A percentile compares a stretch with the other conserved stretches of the same genome.
Conservation (phyloP, 2,888 invertebrate genomes). For the Oligia fasciuncula region DNA sequence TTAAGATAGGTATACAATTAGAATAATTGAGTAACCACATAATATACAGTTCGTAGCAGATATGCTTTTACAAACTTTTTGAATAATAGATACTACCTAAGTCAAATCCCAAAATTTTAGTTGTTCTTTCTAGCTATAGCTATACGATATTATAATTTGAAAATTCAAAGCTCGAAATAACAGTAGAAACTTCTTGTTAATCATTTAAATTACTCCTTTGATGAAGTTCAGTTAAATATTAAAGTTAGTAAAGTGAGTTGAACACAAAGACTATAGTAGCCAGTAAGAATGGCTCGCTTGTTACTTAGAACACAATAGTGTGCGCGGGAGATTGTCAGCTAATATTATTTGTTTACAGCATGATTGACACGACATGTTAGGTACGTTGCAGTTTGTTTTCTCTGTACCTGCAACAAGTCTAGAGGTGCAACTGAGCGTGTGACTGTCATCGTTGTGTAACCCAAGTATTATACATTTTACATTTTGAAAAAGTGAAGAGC, state of each 20-base stretch:
- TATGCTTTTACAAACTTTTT: background rate
- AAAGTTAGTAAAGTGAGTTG: constrained; percentile 15
- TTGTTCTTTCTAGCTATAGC: background rate
- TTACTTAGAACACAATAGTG: background rate
- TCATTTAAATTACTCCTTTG: constrained; percentile 19
- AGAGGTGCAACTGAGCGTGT: background rate
- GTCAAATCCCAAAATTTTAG: background rate
- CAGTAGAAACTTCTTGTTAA: constrained; percentile 16
- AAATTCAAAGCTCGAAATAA: constrained; percentile 19
- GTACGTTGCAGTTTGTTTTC: background rate
- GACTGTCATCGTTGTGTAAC: background rate
- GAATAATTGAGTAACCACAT: background rate
- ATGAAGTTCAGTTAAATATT: constrained; percentile 21
- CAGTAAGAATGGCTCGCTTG: background rate
- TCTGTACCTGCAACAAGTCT: background rate
- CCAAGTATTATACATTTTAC: background rate
- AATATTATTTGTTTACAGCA: background rate
- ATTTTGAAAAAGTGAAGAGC: background rate
- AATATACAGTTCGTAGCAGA: background rate
- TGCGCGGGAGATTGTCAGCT: background rate
- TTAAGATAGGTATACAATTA: background rate
- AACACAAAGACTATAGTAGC: background rate
- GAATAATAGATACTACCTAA: background rate
- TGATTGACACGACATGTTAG: background rate
- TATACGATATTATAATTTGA: background rate